A percentile compares a stretch with the other conserved stretches of the same genome.
Evolutionary conservation across 2,888 invertebrate genomes (phyloP).

Genomic region (Aleiodes testaceus): DNA sequence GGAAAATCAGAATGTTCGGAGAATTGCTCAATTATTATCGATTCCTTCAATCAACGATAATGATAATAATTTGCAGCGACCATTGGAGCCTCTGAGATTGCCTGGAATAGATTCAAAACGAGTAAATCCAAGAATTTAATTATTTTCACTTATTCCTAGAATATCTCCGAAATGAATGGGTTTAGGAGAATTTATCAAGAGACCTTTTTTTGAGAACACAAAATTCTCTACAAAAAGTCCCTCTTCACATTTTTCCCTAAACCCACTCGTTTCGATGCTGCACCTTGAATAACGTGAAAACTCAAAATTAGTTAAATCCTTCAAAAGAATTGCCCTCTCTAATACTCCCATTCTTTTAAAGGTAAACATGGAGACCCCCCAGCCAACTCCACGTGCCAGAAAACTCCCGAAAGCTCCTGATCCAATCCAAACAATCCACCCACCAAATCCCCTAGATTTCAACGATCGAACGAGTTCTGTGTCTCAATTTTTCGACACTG

Average conservation of each 20-base stretch:
- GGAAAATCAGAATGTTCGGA: conserved; percentile 56
- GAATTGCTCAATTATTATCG: conserved; percentile 59
- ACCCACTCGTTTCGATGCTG: too few species aligned
- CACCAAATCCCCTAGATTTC: conserved; percentile 57
- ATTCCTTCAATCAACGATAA: conserved; percentile 44
- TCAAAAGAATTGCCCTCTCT: background rate
- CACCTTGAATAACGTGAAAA: too few species aligned
- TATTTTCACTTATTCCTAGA: too few species aligned
- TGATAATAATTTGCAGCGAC: conserved; percentile 49
- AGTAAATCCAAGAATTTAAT: background rate
- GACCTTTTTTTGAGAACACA: too few species aligned
- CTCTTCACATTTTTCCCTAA: too few species aligned
- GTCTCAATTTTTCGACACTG: conserved; percentile 57
- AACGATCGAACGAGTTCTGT: conserved; percentile 57
- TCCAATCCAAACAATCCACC: conserved; percentile 57
- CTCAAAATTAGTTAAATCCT: background rate
- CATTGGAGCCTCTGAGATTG: conserved; percentile 56
- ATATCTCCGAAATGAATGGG: too few species aligned
- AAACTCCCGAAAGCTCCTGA: conserved; percentile 39
- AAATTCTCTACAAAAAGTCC: too few species aligned
- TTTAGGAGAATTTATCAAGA: too few species aligned
- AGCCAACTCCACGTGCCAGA: conserved; percentile 36
- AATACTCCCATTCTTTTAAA: conserved; percentile 35
- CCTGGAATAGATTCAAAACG: conserved; percentile 45
- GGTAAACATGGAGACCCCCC: conserved; percentile 42